phyloP scores from a whole-genome alignment of 1,140 invertebrate species.

The Solen grandis region DNA sequence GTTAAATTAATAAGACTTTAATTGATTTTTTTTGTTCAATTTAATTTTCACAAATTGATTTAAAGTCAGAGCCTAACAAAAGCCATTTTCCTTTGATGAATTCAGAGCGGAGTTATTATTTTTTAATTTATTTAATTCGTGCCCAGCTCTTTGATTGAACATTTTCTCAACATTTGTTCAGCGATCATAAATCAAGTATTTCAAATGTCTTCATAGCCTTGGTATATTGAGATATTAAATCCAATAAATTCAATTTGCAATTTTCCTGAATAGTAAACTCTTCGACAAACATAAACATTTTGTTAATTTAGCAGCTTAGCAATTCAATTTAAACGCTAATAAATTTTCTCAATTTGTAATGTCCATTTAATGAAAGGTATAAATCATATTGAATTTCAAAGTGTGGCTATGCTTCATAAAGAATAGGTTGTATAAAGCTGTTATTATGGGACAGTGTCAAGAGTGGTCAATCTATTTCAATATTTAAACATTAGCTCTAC shows the following conservation, averaged over 20 bases:
- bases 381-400: slow-evolving; percentile 9
- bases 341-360: neutral
- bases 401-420: slow-evolving; percentile 20
- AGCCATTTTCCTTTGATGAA: neutral
- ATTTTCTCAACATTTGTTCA: neutral
- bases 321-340: neutral
- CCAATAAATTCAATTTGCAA: neutral
- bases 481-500: slow-evolving; percentile 24
- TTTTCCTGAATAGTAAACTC: neutral
- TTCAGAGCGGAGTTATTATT: neutral
- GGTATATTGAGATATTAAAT: neutral
- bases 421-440: slow-evolving; percentile 9
- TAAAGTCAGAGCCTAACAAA: neutral
- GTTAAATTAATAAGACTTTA: neutral
- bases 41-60: neutral
- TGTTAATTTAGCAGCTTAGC: neutral
- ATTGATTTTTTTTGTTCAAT: neutral
- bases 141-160: neutral
- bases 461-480: slow-evolving; percentile 12
- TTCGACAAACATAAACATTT: neutral
- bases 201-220: neutral
- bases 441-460: slow-evolving; percentile 11
- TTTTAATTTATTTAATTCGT: neutral
- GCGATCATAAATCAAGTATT: neutral
- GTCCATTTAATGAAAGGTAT: neutral